Evolutionary conservation across 2,113 vertebrate genomes (phyloP).

Genomic region (Eptesicus fuscus): DNA sequence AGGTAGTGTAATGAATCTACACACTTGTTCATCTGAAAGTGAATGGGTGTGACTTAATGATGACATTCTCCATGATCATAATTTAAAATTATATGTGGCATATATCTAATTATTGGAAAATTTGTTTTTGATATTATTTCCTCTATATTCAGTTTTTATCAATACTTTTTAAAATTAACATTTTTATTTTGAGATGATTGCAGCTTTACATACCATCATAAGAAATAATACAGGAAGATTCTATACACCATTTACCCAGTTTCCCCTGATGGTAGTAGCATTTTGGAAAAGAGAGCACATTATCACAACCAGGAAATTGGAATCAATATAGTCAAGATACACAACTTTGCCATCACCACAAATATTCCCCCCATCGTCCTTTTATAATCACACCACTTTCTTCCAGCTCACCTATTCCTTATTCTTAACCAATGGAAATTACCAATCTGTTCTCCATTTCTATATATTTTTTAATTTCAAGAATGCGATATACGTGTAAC

Average conservation of each 20-base stretch:
- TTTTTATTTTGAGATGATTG: background rate
- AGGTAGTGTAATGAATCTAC: background rate
- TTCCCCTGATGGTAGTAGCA: background rate
- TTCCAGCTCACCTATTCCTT: background rate
- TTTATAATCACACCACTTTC: fast-evolving
- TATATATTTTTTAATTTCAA: background rate
- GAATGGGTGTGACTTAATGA: background rate
- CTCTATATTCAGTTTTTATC: background rate
- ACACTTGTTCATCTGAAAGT: background rate
- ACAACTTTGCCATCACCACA: background rate
- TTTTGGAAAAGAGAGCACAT: background rate
- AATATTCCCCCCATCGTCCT: background rate
- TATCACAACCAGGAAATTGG: background rate
- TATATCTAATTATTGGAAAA: background rate
- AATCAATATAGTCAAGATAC: background rate
- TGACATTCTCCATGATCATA: background rate
- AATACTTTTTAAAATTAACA: background rate
- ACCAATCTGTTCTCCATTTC: background rate
- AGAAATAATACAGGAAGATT: background rate
- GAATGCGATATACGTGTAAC: background rate
- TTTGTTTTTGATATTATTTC: background rate
- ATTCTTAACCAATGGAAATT: background rate
- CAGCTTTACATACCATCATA: background rate
- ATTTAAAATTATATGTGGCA: background rate
- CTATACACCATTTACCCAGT: background rate